These are phyloP conservation scores for Babylonia areolata DNA, from an alignment of 1,140 invertebrate genomes.

Conservation along the genomic window DNA sequence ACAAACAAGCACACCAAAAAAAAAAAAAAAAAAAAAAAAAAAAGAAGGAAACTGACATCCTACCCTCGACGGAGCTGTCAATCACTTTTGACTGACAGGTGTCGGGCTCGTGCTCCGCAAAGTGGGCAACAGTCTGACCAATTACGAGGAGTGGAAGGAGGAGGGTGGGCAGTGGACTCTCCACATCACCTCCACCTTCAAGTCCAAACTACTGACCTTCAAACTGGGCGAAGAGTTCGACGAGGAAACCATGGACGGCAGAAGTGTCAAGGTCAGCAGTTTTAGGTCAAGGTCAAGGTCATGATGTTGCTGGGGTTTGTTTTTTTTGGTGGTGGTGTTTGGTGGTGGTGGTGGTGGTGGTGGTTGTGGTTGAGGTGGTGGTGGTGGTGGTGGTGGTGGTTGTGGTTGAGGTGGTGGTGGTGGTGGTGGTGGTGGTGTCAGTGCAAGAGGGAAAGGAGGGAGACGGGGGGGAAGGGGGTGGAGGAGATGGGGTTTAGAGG, in stretches of 20 bases:
- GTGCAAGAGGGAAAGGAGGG: too few species aligned
- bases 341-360: slow-evolving; percentile 57
- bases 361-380: slow-evolving; percentile 45
- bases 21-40: too few species aligned
- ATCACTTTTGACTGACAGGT: slow-evolving; percentile 80
- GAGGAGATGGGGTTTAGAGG: too few species aligned
- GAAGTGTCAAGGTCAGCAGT: slow-evolving; percentile 84
- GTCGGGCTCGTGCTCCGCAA: slow-evolving; percentile 86
- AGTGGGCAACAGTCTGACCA: slow-evolving; percentile 84
- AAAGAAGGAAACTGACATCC: too few species aligned
- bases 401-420: slow-evolving; percentile 47
- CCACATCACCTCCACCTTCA: slow-evolving; percentile 89
- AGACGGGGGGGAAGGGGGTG: too few species aligned
- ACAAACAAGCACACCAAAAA: too few species aligned
- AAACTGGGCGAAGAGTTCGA: slow-evolving; percentile 89
- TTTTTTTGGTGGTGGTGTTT: neutral
- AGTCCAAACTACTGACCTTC: slow-evolving; percentile 87
- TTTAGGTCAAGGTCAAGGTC: neutral
- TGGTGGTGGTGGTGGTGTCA: neutral
- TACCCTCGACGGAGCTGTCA: too few species aligned
- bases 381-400: slow-evolving; percentile 58
- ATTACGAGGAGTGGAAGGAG: slow-evolving; percentile 84
- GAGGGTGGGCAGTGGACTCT: slow-evolving; percentile 84
- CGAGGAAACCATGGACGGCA: slow-evolving; percentile 89
- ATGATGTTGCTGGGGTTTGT: too few species aligned